Percentiles rank a stretch among this genome's conserved stretches.
Evolutionary conservation across 1,140 invertebrate species (phyloP).

Genomic region (Drosophila kanapiae): DNA sequence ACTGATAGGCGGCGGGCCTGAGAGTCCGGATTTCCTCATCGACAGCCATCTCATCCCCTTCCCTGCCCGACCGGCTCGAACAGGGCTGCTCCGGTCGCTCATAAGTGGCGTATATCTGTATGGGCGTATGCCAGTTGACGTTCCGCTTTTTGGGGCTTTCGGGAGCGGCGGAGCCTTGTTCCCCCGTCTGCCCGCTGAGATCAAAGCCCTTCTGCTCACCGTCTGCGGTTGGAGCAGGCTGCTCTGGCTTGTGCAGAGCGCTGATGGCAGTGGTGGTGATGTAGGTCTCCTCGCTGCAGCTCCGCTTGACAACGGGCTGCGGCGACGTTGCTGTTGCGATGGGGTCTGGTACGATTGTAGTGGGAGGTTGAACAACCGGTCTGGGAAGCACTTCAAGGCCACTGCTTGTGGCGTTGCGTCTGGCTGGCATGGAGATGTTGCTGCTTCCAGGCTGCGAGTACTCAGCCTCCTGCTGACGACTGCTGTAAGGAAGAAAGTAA

Average conservation of each 20-base stretch:
- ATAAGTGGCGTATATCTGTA: constrained; percentile 73
- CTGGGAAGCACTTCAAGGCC: constrained; percentile 30
- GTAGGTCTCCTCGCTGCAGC: constrained; percentile 55
- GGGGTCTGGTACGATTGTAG: constrained; percentile 19
- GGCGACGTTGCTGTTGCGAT: constrained; percentile 2
- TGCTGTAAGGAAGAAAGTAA: constrained; percentile 18
- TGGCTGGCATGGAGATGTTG: constrained; percentile 36
- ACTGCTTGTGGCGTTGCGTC: constrained; percentile 34
- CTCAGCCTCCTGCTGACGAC: constrained; percentile 58
- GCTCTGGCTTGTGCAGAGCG: constrained; percentile 5
- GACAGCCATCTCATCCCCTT: neutral
- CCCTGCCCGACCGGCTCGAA: constrained; percentile 39
- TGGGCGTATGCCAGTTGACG: constrained; percentile 83
- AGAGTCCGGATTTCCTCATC: constrained; percentile 3
- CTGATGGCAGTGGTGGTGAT: constrained; percentile 60
- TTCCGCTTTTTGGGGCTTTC: constrained; percentile 82
- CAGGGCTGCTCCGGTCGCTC: constrained; percentile 59
- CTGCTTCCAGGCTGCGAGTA: constrained; percentile 52
- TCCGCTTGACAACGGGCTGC: constrained; percentile 19
- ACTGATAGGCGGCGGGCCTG: constrained; percentile 30
- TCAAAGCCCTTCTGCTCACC: constrained; percentile 26
- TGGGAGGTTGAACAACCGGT: constrained; percentile 8
- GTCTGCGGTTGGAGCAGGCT: constrained; percentile 22
- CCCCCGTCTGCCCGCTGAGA: constrained; percentile 46
- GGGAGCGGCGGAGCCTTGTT: constrained; percentile 3